Percentiles rank a stretch among this genome's conserved stretches.
Evolutionary conservation across 92 coral and sea anemone genomes (phyloP).

Genomic region (Paramuricea clavata): DNA sequence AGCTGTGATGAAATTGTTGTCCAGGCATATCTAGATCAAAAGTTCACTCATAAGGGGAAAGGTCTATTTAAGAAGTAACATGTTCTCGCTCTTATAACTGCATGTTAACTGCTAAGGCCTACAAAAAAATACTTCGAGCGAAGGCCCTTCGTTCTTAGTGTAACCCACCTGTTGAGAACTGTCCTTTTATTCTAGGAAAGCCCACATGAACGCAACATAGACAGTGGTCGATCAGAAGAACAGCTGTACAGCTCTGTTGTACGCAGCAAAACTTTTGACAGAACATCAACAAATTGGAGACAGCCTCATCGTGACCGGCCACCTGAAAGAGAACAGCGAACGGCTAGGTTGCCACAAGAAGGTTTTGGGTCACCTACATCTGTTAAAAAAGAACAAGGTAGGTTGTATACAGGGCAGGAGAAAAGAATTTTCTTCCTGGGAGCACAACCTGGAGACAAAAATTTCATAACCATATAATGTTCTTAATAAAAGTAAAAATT

Average conservation of each 20-base stretch:
- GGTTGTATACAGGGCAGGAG: too few relatives aligned
- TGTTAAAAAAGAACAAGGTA: constrained; percentile 4
- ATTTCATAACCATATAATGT: not conserved
- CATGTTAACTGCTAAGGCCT: too few relatives aligned
- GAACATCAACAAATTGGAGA: constrained; percentile 39
- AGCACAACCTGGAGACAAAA: not conserved
- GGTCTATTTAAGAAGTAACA: too few relatives aligned
- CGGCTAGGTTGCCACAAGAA: constrained; percentile 8
- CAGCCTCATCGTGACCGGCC: constrained; percentile 27
- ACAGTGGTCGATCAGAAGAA: constrained; percentile 44
- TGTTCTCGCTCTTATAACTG: too few relatives aligned
- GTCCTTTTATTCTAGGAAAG: constrained; percentile 22
- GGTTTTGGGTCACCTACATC: constrained; percentile 27
- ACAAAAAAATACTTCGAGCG: too few relatives aligned
- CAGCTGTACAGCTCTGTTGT: constrained; percentile 47
- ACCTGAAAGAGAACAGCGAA: constrained; percentile 30
- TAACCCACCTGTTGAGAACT: too few relatives aligned
- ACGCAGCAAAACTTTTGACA: not conserved
- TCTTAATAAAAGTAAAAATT: too few relatives aligned
- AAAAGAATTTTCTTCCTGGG: too few relatives aligned
- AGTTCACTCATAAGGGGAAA: too few relatives aligned
- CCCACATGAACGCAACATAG: constrained; percentile 23
- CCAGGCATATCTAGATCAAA: too few relatives aligned
- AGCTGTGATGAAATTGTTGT: too few relatives aligned
- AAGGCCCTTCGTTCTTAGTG: too few relatives aligned